A percentile compares a stretch with the other conserved stretches of the same genome.
phyloP scores from a whole-genome alignment of 2,888 invertebrate species.

The Lycaena phlaeas region DNA sequence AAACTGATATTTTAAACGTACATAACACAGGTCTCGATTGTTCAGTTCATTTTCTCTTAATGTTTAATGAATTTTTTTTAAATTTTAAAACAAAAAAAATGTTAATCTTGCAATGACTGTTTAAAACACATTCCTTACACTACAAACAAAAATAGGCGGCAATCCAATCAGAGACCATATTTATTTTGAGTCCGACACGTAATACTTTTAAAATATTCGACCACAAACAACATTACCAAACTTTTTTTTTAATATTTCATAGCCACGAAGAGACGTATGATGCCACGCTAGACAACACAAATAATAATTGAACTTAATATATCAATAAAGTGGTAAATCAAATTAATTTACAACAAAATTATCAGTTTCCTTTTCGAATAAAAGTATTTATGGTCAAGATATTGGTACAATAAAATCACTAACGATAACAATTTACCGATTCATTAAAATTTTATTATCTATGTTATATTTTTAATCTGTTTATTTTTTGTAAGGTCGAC shows the following conservation, averaged over 20 bases:
- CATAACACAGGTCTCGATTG: too few relatives aligned
- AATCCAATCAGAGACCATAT: constrained; percentile 16
- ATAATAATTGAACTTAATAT: background rate
- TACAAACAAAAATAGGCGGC: constrained; percentile 19
- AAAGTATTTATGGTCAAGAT: constrained; percentile 9
- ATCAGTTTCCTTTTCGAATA: background rate
- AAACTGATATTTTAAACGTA: too few relatives aligned
- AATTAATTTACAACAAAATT: constrained; percentile 1
- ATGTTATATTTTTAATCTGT: background rate
- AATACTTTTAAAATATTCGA: constrained; percentile 15
- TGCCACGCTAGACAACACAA: too few relatives aligned
- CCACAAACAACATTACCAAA: constrained; percentile 9
- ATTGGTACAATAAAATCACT: constrained; percentile 12
- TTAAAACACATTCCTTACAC: constrained; percentile 7
- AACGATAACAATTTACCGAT: constrained; percentile 5
- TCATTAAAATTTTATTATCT: constrained; percentile 1
- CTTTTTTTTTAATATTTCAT: background rate
- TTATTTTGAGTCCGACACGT: constrained; percentile 10
- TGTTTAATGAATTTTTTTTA: too few relatives aligned
- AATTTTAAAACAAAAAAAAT: background rate
- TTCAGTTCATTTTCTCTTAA: too few relatives aligned
- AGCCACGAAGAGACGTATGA: too few relatives aligned
- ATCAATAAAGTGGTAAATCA: constrained; percentile 4
- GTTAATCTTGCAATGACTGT: constrained; percentile 6
- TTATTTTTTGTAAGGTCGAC: background rate